Base-by-base conservation (phyloP, 2,113 vertebrate genomes). In the Hippocampus barbouri region DNA sequence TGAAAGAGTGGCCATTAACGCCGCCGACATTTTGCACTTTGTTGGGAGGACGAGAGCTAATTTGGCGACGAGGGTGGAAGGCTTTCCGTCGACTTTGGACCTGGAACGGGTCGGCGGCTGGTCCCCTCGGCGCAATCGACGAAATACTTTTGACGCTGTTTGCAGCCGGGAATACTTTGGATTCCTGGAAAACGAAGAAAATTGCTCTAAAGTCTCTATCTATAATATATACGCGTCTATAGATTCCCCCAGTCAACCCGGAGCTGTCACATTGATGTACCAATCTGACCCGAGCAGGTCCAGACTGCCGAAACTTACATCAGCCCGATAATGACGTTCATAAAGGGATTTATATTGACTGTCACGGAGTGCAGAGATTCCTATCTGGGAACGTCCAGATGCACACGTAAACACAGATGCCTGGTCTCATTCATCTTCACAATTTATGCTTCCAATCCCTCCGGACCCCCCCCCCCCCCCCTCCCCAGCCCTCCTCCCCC, bases 261-360 rank as follows among this genome's bases (percentile, higher is more conserved):
- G 73, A 78, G 83, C 85, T 89, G 86, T 89, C 86, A 86, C 51
- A 74, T 69, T 85, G 86, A 91, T 81, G 83, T 79, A 87, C 78
- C 85, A 87, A 91, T 89, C 85, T 89, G 85, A 87, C 87, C 88
- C 30, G 45, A 79, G 53, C 82, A 75, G 79, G 78, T 76, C 79
- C 75, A 75, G 21, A 68, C 80, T 78, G 77, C 80, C 9, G 62
- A 74, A 66, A 66, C 84, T 83, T 83, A 81, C 84, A 83, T 83
- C 78, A 74, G 16, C 62, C 71, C 72, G 89, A 91, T 91, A 88
- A 85, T 82, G 78, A 88, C 86, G 84, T 84, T 89, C 88, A 88
- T 88, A 88, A 88, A 89, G 81, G 73, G 83, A 88, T 88, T 90
- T 87, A 90, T 91, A 90, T 88, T 89, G 86, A 73, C 79, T 90